Evolutionary conservation across 2,888 invertebrate genomes (phyloP).

Genomic region (Patella ulyssiponensis): DNA sequence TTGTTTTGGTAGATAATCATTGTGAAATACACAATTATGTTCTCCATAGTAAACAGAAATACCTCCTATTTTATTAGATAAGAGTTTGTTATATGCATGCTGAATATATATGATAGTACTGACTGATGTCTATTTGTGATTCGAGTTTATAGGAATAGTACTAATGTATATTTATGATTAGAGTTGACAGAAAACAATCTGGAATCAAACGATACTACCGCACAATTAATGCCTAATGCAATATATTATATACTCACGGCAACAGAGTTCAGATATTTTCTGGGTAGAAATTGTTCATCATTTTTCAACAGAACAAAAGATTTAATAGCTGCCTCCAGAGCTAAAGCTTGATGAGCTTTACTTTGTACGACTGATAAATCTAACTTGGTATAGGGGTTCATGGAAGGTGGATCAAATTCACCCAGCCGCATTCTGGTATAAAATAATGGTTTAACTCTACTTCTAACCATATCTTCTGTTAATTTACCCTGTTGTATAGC

Average conservation of each 20-base stretch:
- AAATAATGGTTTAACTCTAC: conserved; percentile 58
- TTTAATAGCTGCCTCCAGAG: conserved; percentile 53
- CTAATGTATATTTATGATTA: too few relatives aligned
- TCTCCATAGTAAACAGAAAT: too few relatives aligned
- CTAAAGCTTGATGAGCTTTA: conserved; percentile 41
- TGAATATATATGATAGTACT: too few relatives aligned
- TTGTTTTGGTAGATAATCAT: too few relatives aligned
- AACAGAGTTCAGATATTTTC: conserved; percentile 37
- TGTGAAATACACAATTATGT: too few relatives aligned
- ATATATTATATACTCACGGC: conserved; percentile 31
- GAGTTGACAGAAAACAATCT: too few relatives aligned
- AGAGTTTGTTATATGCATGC: too few relatives aligned
- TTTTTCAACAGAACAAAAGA: conserved; percentile 59
- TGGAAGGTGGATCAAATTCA: conserved; percentile 60
- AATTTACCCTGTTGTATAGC: conserved; percentile 47
- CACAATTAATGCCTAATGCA: too few relatives aligned
- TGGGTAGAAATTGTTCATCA: conserved; percentile 37
- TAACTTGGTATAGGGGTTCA: conserved; percentile 60
- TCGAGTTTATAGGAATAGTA: too few relatives aligned
- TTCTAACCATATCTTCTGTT: conserved; percentile 42
- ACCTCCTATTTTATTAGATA: too few relatives aligned
- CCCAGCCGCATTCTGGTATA: conserved; percentile 63
- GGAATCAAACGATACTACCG: too few relatives aligned
- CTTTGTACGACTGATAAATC: conserved; percentile 47
- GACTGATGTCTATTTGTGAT: too few relatives aligned